Evolutionary conservation across 2,888 invertebrate species (phyloP), one percentile per base, ranked within the genome.

Genomic region (Drosophila mettleri): DNA sequence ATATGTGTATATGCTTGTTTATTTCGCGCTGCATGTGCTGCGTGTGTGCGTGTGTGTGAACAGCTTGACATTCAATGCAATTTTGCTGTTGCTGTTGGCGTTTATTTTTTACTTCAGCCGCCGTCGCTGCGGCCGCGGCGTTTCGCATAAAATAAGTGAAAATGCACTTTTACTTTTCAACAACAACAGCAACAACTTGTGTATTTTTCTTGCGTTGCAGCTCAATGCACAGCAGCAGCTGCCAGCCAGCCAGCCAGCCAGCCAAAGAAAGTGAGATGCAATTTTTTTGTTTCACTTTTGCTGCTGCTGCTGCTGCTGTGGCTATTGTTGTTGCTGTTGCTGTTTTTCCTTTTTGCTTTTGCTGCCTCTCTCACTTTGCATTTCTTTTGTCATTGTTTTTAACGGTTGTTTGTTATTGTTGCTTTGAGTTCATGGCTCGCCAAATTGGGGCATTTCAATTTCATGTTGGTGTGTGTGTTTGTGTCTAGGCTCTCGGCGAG

Each of bases 121-220:
- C 55, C 45, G 52, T 52, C 45, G 68, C 73, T 48, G 72, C 65
- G 51, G 78, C 66, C 29, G 60, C 60, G 55, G 52, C 74, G 73
- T 73, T 77, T 78, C 69, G 80, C 86, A 90, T 86, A 83, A 91
- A 90, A 90, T 89, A 89, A 90, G 91, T 90, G 91, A 91, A 90
- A 90, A 91, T 90, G 86, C 90, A 90, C 90, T 90, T 90, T 90
- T 90, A 90, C 90, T 91, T 90, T 90, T 89, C 80, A 89, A 65
- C 78, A 70, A 63, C 31, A 55, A 46, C 55, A 45, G 49, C 53
- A n/a, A 43, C 55, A 48, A 69, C 51, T 80, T 74, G 65, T 72
- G 77, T 72, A 79, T 69, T 78, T 80, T 81, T 81, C 69, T 78
- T 65, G 74, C 74, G 70, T 79, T 76, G 74, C 79, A 73, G 66